phyloP scores from a whole-genome alignment of 2,888 invertebrate species.

The Eledona agricola region DNA sequence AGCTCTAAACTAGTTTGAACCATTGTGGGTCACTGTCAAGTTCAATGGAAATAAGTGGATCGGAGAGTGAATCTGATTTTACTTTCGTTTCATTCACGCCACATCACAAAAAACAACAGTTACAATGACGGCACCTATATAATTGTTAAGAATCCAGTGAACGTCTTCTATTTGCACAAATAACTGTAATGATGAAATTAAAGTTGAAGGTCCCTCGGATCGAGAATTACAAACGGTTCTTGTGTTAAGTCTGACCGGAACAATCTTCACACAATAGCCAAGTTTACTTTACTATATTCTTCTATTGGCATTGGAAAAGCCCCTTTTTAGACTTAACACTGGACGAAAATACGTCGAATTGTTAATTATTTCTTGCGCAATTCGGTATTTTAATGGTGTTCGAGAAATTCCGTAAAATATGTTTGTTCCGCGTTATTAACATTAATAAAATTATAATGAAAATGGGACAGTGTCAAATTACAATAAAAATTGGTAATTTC shows the following conservation, averaged over 20 bases:
- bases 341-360: too few relatives aligned
- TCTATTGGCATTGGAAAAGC: too few relatives aligned
- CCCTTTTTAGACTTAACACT: too few relatives aligned
- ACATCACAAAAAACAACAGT: neutral
- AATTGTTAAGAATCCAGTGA: slow-evolving; percentile 16
- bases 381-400: too few relatives aligned
- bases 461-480: too few relatives aligned
- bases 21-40: slow-evolving; percentile 30
- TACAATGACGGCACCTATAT: slow-evolving; percentile 7
- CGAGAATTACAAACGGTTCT: slow-evolving; percentile 7
- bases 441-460: too few relatives aligned
- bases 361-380: too few relatives aligned
- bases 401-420: too few relatives aligned
- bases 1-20: slow-evolving; percentile 22
- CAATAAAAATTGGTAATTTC: too few relatives aligned
- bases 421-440: too few relatives aligned
- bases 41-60: slow-evolving; percentile 24
- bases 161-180: slow-evolving; percentile 24
- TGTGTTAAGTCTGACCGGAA: too few relatives aligned
- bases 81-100: slow-evolving; percentile 10
- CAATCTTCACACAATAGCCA: slow-evolving; percentile 7
- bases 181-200: slow-evolving; percentile 31
- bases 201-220: slow-evolving; percentile 25
- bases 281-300: too few relatives aligned
- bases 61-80: slow-evolving; percentile 18